These are phyloP conservation scores for Drosophila falleni DNA, from an alignment of 2,888 invertebrate genomes.

Conservation along the genomic window DNA sequence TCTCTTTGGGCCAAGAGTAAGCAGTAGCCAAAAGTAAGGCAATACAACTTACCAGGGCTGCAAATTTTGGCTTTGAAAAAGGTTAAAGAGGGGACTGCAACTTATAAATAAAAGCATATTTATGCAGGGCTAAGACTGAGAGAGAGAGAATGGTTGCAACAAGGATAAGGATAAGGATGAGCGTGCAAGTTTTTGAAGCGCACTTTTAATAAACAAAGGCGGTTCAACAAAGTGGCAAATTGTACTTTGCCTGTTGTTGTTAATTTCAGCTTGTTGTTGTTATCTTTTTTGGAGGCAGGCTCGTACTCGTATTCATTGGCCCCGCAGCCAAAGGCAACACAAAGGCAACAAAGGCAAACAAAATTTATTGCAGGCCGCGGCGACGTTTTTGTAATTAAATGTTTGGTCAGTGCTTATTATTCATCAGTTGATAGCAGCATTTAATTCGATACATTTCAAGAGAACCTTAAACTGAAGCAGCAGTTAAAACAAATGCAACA, in stretches of 20 bases:
- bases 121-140: constrained; percentile 68
- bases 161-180: constrained; percentile 80
- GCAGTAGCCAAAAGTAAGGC: constrained; percentile 32
- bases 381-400: constrained; percentile 80
- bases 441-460: constrained; percentile 45
- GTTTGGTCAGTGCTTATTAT: constrained; percentile 70
- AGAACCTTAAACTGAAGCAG: constrained; percentile 1
- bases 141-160: constrained; percentile 11
- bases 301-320: constrained; percentile 37
- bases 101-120: constrained; percentile 78
- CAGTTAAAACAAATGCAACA: constrained; percentile 1
- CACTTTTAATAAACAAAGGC: constrained; percentile 62
- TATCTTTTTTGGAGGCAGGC: constrained; percentile 22
- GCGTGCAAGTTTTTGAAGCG: constrained; percentile 59
- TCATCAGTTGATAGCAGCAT: constrained; percentile 63
- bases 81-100: constrained; percentile 51
- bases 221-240: constrained; percentile 57
- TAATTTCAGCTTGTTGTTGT: constrained; percentile 14
- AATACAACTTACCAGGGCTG: constrained; percentile 49
- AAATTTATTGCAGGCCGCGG: constrained; percentile 72
- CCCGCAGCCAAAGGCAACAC: too few species aligned
- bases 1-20: constrained; percentile 41
- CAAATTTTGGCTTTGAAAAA: constrained; percentile 77
- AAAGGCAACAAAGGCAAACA: constrained; percentile 48
- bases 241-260: constrained; percentile 48